Percentiles rank a stretch among this genome's conserved stretches.
Conservation (phyloP, 1,140 invertebrate species). For the Drosophila sp. region DNA sequence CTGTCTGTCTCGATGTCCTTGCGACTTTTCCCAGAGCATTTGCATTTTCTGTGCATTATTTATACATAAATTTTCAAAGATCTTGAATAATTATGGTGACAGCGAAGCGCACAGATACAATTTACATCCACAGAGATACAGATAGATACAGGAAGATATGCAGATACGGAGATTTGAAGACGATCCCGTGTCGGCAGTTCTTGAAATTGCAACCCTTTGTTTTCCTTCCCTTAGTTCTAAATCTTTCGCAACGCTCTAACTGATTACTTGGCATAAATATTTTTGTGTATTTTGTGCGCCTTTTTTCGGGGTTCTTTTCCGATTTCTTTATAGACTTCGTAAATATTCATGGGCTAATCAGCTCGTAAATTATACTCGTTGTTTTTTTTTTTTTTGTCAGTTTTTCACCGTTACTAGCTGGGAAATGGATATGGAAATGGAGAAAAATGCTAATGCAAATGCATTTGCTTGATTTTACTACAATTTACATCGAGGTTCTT, state of each 20-base stretch:
- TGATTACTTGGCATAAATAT: constrained; percentile 76
- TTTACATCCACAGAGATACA: constrained; percentile 53
- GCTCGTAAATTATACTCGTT: constrained; percentile 78
- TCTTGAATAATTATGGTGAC: constrained; percentile 74
- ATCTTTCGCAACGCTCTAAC: constrained; percentile 17
- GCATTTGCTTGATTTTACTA: constrained; percentile 5
- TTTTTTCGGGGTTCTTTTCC: constrained; percentile 39
- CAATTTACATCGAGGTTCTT: constrained; percentile 20
- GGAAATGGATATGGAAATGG: constrained; percentile 57
- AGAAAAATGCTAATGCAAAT: constrained; percentile 53
- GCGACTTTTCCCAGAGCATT: constrained; percentile 67
- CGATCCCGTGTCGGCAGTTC: not conserved
- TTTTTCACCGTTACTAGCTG: constrained; percentile 64
- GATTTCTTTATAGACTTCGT: constrained; percentile 19
- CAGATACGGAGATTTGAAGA: constrained; percentile 3
- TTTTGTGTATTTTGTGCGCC: constrained; percentile 75
- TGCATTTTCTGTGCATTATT: constrained; percentile 76
- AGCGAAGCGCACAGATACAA: constrained; percentile 70
- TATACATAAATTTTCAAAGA: constrained; percentile 58
- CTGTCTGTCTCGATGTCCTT: constrained; percentile 2
- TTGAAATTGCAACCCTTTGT: constrained; percentile 61
- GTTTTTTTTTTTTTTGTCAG: constrained; percentile 50
- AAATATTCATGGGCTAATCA: constrained; percentile 83
- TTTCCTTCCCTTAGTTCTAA: constrained; percentile 10
- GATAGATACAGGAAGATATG: constrained; percentile 18